These are phyloP conservation scores for Drosophila algonquin DNA, from an alignment of 2,888 invertebrate genomes.

Conservation along the genomic window DNA sequence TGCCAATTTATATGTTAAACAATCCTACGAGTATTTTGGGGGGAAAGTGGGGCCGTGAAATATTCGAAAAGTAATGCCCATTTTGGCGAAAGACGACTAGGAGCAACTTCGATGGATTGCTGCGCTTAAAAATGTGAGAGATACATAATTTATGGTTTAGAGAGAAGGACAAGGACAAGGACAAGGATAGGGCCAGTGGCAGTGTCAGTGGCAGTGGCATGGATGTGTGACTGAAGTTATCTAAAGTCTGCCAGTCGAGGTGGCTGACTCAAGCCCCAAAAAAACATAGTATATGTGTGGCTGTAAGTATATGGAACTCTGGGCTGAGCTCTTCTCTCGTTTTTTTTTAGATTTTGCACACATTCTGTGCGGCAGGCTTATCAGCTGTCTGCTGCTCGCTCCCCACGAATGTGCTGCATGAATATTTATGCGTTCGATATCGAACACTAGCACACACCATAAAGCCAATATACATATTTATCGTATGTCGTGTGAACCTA, in stretches of 20 bases:
- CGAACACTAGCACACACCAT: conserved; percentile 42
- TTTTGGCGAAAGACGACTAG: conserved; percentile 27
- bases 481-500: conserved; percentile 16
- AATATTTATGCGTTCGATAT: conserved; percentile 75
- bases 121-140: conserved; percentile 69
- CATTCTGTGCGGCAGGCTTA: conserved; percentile 57
- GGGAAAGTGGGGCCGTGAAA: conserved; percentile 17
- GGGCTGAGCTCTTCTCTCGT: conserved; percentile 13
- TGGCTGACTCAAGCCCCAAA: conserved; percentile 27
- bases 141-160: conserved; percentile 79
- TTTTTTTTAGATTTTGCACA: conserved; percentile 36
- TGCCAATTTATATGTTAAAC: conserved; percentile 69
- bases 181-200: conserved; percentile 15
- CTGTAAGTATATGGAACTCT: conserved; percentile 37
- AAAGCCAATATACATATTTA: conserved; percentile 20
- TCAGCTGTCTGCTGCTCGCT: conserved; percentile 69
- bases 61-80: conserved; percentile 32
- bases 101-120: conserved; percentile 42
- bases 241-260: conserved; percentile 62
- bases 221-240: conserved; percentile 64
- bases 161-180: conserved; percentile 29
- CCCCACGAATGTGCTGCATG: conserved; percentile 61
- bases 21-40: conserved; percentile 32
- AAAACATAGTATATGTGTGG: conserved; percentile 21
- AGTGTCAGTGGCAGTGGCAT: conserved; percentile 23